These are phyloP conservation scores for Oscheius sp. DNA, from an alignment of 2,888 invertebrate genomes.

Conservation along the genomic window DNA sequence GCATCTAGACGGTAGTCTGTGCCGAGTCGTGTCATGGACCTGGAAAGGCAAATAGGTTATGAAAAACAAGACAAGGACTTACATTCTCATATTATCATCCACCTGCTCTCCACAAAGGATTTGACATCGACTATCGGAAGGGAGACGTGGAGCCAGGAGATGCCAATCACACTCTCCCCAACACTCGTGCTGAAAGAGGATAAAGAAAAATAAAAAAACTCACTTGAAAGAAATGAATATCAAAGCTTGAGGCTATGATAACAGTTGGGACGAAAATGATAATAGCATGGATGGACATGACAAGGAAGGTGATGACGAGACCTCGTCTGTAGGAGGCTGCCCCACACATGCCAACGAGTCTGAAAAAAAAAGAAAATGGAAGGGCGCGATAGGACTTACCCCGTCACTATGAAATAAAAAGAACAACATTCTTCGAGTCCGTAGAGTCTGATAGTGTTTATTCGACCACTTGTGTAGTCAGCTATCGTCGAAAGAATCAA, in stretches of 20 bases:
- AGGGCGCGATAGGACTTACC: constrained; percentile 42
- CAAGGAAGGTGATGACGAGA: constrained; percentile 61
- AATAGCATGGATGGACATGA: constrained; percentile 64
- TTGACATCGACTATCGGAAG: constrained; percentile 62
- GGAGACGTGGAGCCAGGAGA: constrained; percentile 60
- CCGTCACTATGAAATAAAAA: constrained; percentile 61
- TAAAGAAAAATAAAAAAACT: background rate
- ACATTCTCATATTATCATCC: constrained; percentile 58
- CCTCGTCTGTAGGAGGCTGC: constrained; percentile 63
- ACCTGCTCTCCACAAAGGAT: constrained; percentile 64
- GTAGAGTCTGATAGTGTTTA: constrained; percentile 58
- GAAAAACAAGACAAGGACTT: background rate
- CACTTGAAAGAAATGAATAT: constrained; percentile 67
- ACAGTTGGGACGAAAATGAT: constrained; percentile 64
- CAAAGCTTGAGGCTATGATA: constrained; percentile 61
- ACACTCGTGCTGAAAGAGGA: constrained; percentile 59
- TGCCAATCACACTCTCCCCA: constrained; percentile 67
- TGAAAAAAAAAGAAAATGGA: constrained; percentile 32
- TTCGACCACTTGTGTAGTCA: constrained; percentile 59
- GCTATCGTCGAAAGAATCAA: constrained; percentile 59
- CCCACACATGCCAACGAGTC: constrained; percentile 62
- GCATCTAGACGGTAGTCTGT: constrained; percentile 65
- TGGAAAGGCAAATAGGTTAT: no score
- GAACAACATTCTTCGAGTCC: constrained; percentile 63
- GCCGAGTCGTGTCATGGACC: constrained; percentile 65